These are phyloP conservation scores for Trachymyrmex septentrionalis DNA, from an alignment of 1,140 invertebrate genomes.

Conservation along the genomic window DNA sequence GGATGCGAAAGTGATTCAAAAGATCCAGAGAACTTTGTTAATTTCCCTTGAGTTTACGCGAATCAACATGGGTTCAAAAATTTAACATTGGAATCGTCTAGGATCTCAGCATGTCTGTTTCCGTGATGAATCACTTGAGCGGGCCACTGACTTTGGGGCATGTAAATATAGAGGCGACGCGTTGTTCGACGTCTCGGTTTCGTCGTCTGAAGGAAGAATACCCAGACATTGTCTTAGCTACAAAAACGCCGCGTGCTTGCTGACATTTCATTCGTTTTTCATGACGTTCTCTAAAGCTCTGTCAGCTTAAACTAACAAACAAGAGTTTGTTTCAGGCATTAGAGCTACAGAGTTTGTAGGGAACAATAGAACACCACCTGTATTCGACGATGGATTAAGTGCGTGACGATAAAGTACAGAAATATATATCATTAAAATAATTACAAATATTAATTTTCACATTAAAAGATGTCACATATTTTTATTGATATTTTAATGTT, in stretches of 20 bases:
- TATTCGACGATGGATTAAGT: slow-evolving; percentile 12
- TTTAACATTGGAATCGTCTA: slow-evolving; percentile 22
- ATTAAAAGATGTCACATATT: not conserved
- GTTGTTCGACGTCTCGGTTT: slow-evolving; percentile 65
- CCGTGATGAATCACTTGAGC: slow-evolving; percentile 72
- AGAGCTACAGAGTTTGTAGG: slow-evolving; percentile 47
- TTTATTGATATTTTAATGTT: not conserved
- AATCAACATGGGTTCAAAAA: not conserved
- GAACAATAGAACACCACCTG: slow-evolving; percentile 5
- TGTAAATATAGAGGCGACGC: slow-evolving; percentile 74
- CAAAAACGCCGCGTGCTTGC: slow-evolving; percentile 69
- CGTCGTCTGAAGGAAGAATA: slow-evolving; percentile 65
- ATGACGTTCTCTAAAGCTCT: slow-evolving; percentile 57
- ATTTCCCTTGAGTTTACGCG: not conserved
- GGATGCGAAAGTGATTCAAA: not conserved
- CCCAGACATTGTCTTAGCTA: slow-evolving; percentile 71
- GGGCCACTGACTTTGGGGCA: slow-evolving; percentile 72
- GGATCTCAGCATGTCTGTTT: slow-evolving; percentile 54
- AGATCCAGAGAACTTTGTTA: not conserved
- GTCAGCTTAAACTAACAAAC: slow-evolving; percentile 50
- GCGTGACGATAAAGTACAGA: no score
- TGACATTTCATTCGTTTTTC: slow-evolving; percentile 68
- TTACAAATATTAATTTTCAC: not conserved
- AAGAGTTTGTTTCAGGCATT: not conserved
- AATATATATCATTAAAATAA: not conserved